phyloP scores from a whole-genome alignment of 30 jellyfish, hydroid and myxozoan genomes.

The Aurelia sp. region DNA sequence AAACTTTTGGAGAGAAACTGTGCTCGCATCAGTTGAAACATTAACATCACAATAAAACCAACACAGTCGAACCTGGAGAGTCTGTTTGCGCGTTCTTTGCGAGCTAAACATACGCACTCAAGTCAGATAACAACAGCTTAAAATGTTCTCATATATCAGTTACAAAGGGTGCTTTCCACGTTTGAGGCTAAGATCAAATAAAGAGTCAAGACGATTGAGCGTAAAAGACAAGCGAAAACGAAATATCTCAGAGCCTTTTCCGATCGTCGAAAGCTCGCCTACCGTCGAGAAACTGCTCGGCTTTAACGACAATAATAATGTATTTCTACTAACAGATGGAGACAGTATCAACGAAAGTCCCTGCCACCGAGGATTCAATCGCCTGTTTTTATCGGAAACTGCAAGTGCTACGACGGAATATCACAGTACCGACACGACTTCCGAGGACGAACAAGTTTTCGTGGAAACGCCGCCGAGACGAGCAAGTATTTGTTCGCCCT shows the following conservation, averaged over 20 bases:
- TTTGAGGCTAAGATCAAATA: constrained; percentile 16
- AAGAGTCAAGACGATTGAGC: constrained; percentile 15
- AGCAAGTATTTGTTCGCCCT: constrained; percentile 22
- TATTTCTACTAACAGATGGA: constrained; percentile 48
- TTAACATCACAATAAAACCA: no score
- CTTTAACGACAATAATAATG: constrained; percentile 60
- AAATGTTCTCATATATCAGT: constrained; percentile 57
- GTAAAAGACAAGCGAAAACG: constrained; percentile 68
- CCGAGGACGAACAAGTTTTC: constrained; percentile 49
- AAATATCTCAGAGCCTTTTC: constrained; percentile 72
- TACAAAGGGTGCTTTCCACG: constrained; percentile 57
- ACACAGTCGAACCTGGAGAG: no score
- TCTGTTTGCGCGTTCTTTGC: no score
- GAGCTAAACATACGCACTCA: no score
- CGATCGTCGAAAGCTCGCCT: constrained; percentile 57
- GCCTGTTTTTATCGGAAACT: constrained; percentile 46
- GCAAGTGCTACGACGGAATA: constrained; percentile 57
- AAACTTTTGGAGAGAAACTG: no score
- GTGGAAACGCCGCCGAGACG: constrained; percentile 42
- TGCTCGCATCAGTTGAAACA: no score
- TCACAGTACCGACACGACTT: constrained; percentile 13
- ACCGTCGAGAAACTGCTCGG: constrained; percentile 63
- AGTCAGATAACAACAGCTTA: background rate
- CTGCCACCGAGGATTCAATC: constrained; percentile 62
- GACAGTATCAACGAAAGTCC: constrained; percentile 70